Evolutionary conservation across 1,140 invertebrate species (phyloP).

Genomic region (Lethocerus indicus): DNA sequence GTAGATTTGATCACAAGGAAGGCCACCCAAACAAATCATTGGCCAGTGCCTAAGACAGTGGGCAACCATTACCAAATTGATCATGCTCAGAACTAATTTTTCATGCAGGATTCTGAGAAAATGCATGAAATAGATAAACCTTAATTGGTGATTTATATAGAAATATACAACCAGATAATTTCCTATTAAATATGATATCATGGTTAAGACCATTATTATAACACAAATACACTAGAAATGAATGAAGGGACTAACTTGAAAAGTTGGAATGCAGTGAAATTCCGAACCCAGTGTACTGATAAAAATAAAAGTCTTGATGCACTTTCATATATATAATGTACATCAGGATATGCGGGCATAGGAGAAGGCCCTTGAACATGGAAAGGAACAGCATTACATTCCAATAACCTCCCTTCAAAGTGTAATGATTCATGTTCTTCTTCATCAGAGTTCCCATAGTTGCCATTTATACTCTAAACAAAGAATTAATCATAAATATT

Average conservation of each 20-base stretch:
- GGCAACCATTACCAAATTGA: no score
- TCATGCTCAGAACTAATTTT: no score
- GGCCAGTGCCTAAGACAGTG: not conserved
- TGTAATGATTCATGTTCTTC: slow-evolving; percentile 14
- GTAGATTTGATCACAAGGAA: not conserved
- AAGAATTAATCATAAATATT: slow-evolving; percentile 7
- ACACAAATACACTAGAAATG: no score
- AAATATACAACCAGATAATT: no score
- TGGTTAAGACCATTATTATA: no score
- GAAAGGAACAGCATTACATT: slow-evolving; percentile 52
- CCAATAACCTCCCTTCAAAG: slow-evolving; percentile 38
- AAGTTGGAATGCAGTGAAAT: slow-evolving; percentile 63
- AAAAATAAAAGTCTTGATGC: slow-evolving; percentile 75
- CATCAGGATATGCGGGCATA: slow-evolving; percentile 62
- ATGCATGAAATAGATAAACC: no score
- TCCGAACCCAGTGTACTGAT: slow-evolving; percentile 75
- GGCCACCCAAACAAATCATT: not conserved
- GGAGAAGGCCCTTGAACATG: slow-evolving; percentile 66
- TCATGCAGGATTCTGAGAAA: no score
- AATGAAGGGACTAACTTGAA: slow-evolving; percentile 37
- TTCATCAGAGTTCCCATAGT: slow-evolving; percentile 28
- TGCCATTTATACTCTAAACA: slow-evolving; percentile 31
- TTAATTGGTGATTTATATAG: no score
- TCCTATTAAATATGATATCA: no score
- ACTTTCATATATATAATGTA: slow-evolving; percentile 84